Conservation (phyloP, 2,113 vertebrate species). For the Ciconia boyciana region DNA sequence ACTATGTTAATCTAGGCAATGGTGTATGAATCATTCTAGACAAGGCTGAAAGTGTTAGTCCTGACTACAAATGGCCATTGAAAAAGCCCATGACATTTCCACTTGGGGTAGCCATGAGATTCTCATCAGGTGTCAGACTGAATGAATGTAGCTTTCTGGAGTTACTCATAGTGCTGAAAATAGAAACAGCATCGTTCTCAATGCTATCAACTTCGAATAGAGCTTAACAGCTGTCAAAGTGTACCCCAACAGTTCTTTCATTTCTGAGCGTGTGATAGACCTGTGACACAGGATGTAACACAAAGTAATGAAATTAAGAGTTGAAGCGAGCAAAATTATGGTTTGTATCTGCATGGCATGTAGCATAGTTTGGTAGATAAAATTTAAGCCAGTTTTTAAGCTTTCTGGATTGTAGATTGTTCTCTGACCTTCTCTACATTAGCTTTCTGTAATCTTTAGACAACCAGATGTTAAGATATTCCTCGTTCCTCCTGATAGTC, state of each 20-base stretch:
- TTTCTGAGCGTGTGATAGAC: background rate
- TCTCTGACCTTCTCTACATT: background rate
- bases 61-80: background rate
- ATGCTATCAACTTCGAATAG: background rate
- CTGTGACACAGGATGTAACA: background rate
- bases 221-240: background rate
- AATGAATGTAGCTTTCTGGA: background rate
- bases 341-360: background rate
- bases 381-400: background rate
- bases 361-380: background rate
- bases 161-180: background rate
- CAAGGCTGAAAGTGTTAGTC: background rate
- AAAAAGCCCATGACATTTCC: background rate
- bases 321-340: background rate
- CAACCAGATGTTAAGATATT: background rate
- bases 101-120: background rate
- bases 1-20: background rate
- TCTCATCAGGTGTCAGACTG: background rate
- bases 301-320: background rate
- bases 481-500: background rate
- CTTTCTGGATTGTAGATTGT: background rate
- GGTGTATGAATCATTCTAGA: background rate
- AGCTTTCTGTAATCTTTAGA: background rate
- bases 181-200: background rate
- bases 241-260: background rate